phyloP scores from a whole-genome alignment of 2,888 invertebrate genomes.

The Thysanoteuthis rhombus region DNA sequence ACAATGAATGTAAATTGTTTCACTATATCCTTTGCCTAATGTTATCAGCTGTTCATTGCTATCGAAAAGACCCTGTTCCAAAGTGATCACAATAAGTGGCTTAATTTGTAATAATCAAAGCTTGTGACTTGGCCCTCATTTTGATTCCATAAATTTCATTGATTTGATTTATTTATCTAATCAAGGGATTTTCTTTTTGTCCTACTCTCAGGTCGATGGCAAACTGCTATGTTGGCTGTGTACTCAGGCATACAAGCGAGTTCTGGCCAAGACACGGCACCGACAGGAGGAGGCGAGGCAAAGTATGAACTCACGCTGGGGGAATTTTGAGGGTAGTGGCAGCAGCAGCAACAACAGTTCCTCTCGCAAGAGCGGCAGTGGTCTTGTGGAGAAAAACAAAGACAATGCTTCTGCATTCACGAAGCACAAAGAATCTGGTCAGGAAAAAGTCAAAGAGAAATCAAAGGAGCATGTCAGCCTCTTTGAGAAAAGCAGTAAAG shows the following conservation, averaged over 20 bases:
- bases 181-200: neutral
- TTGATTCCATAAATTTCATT: neutral
- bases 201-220: slow-evolving; percentile 82
- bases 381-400: slow-evolving; percentile 32
- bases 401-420: neutral
- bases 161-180: too few relatives aligned
- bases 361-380: slow-evolving; percentile 38
- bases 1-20: too few relatives aligned
- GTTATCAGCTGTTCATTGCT: too few relatives aligned
- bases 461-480: neutral
- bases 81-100: too few relatives aligned
- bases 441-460: neutral
- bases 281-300: slow-evolving; percentile 48
- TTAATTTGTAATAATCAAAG: too few relatives aligned
- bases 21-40: too few relatives aligned
- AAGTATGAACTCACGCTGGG: slow-evolving; percentile 26
- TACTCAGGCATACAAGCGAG: slow-evolving; percentile 90
- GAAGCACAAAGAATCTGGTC: neutral
- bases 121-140: neutral
- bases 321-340: slow-evolving; percentile 22
- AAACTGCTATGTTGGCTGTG: slow-evolving; percentile 95
- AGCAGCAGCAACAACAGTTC: slow-evolving; percentile 37
- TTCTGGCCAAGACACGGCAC: slow-evolving; percentile 83
- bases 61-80: too few relatives aligned
- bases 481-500: slow-evolving; percentile 30